These are phyloP conservation scores for Podilymbus podiceps DNA, from an alignment of 2,113 vertebrate species.

Conservation along the genomic window DNA sequence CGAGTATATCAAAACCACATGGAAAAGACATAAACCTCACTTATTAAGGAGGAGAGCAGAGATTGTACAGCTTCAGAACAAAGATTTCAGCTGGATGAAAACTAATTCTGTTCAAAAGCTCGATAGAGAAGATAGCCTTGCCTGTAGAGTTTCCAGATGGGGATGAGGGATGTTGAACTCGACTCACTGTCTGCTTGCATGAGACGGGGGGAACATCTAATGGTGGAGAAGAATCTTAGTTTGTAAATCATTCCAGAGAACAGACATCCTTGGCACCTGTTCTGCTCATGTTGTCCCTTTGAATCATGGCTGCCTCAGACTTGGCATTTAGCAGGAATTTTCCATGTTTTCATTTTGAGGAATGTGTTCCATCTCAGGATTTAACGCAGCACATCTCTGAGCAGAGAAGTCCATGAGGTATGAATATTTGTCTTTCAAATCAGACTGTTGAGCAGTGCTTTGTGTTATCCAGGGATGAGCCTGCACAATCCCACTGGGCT, in stretches of 20 bases:
- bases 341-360: slow-evolving; percentile 16
- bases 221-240: slow-evolving; percentile 6
- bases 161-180: neutral
- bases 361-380: neutral
- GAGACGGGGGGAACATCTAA: neutral
- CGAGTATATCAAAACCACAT: slow-evolving; percentile 25
- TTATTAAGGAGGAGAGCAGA: neutral
- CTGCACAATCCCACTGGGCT: neutral
- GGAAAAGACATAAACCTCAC: slow-evolving; percentile 27
- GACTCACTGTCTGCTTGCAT: neutral
- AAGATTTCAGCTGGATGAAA: slow-evolving; percentile 46
- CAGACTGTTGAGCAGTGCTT: neutral
- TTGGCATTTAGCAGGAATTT: slow-evolving; percentile 35
- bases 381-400: neutral
- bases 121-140: neutral
- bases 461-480: neutral
- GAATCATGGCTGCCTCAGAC: slow-evolving; percentile 20
- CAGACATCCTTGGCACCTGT: slow-evolving; percentile 46
- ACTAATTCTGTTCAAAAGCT: slow-evolving; percentile 35
- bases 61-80: slow-evolving; percentile 40
- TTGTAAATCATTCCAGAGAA: slow-evolving; percentile 28
- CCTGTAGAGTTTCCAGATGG: slow-evolving; percentile 48
- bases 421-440: neutral
- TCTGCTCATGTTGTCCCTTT: slow-evolving; percentile 37
- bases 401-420: neutral